These are phyloP conservation scores for Pica pica DNA, from an alignment of 2,113 vertebrate genomes.

Conservation along the genomic window DNA sequence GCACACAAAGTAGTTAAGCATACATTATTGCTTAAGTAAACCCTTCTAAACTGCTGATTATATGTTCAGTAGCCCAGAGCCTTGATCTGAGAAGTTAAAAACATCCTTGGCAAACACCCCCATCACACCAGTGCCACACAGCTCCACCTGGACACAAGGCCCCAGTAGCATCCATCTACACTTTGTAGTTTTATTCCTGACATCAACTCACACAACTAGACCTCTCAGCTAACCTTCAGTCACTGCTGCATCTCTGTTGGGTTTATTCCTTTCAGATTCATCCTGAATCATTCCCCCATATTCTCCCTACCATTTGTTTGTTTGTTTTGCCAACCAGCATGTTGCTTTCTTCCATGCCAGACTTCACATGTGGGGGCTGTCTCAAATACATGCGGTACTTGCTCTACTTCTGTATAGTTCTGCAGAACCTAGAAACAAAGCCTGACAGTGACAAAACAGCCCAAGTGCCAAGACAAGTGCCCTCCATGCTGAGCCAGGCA, in stretches of 20 bases:
- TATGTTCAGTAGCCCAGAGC: not conserved
- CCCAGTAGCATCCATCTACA: not conserved
- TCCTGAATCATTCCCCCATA: not conserved
- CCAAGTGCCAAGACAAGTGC: not conserved
- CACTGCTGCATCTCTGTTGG: not conserved
- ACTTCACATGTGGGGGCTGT: not conserved
- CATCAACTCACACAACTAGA: not conserved
- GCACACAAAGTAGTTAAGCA: not conserved
- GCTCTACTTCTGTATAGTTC: not conserved
- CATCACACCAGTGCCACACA: not conserved
- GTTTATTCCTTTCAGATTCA: not conserved
- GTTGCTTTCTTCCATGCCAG: not conserved
- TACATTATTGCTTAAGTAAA: not conserved
- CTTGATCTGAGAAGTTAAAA: not conserved
- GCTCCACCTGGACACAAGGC: not conserved
- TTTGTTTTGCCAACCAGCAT: not conserved
- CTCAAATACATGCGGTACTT: not conserved
- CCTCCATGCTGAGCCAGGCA: slow-evolving; percentile 14
- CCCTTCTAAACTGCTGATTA: not conserved
- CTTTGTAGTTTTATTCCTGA: not conserved
- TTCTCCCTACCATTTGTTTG: not conserved
- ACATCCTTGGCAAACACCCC: not conserved
- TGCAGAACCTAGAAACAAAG: not conserved
- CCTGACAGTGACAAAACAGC: not conserved
- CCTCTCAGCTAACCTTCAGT: not conserved